Conservation (phyloP, 2,888 invertebrate species). For the Oxytorus armatus region DNA sequence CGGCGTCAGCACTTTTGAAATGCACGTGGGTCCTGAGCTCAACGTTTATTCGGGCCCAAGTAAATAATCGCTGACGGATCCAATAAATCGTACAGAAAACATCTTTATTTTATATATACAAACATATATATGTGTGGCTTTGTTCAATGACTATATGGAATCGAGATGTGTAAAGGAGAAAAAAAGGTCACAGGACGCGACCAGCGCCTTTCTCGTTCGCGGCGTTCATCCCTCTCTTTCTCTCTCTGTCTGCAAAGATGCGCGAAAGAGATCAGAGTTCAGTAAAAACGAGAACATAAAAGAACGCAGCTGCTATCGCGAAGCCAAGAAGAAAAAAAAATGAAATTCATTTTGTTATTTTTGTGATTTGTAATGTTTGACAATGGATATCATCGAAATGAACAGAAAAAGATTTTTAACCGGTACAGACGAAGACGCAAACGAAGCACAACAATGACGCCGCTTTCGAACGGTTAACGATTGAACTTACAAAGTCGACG, state of each 20-base stretch:
- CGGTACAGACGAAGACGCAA: neutral
- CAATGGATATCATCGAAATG: neutral
- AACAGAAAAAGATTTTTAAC: neutral
- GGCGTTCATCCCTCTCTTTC: neutral
- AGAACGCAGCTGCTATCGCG: constrained; percentile 2
- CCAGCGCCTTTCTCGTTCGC: neutral
- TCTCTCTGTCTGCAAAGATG: neutral
- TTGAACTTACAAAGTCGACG: too few relatives aligned
- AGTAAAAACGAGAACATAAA: constrained; percentile 12
- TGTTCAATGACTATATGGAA: neutral
- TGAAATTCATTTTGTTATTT: neutral
- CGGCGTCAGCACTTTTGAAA: neutral
- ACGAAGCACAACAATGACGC: neutral
- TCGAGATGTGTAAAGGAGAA: neutral
- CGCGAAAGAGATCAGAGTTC: neutral
- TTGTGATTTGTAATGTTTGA: neutral
- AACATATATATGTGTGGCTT: neutral
- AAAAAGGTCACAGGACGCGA: constrained; percentile 14
- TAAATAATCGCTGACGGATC: neutral
- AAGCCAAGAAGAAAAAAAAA: constrained; percentile 1
- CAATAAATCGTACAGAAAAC: neutral
- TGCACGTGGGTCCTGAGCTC: constrained; percentile 61
- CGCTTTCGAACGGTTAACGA: too few relatives aligned
- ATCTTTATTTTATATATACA: neutral
- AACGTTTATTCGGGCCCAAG: constrained; percentile 53